These are phyloP conservation scores for Taphrorychus bicolor DNA, from an alignment of 2,888 invertebrate species.

Conservation along the genomic window DNA sequence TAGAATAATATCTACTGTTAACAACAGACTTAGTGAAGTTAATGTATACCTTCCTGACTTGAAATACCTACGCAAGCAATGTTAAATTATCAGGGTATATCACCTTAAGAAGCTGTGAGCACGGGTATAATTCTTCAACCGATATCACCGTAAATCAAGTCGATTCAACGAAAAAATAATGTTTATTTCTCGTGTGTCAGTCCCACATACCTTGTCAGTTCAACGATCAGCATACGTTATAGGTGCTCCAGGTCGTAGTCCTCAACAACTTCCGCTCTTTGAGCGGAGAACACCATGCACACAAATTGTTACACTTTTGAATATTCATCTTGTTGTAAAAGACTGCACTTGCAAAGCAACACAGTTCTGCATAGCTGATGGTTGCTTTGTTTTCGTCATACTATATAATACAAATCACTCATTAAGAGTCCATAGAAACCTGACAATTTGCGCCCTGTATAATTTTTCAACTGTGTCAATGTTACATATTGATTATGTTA, in stretches of 20 bases:
- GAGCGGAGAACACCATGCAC: background rate
- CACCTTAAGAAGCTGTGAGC: conserved; percentile 14
- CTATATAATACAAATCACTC: no score
- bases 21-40: no score
- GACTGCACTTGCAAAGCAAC: no score
- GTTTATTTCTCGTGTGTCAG: conserved; percentile 35
- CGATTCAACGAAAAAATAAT: conserved; percentile 30
- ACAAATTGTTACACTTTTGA: background rate
- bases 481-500: no score
- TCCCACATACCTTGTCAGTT: conserved; percentile 30
- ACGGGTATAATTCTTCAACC: conserved; percentile 20
- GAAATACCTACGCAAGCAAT: no score
- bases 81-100: conserved; percentile 9
- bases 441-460: no score
- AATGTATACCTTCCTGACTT: no score
- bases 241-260: conserved; percentile 15
- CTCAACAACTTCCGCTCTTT: conserved; percentile 5
- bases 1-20: no score
- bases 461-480: no score
- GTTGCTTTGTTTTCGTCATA: no score
- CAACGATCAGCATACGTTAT: conserved; percentile 30
- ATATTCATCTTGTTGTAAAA: background rate
- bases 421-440: no score
- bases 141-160: conserved; percentile 30
- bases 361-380: no score